These are phyloP conservation scores for Actias luna DNA, from an alignment of 2,888 invertebrate species.

Conservation along the genomic window DNA sequence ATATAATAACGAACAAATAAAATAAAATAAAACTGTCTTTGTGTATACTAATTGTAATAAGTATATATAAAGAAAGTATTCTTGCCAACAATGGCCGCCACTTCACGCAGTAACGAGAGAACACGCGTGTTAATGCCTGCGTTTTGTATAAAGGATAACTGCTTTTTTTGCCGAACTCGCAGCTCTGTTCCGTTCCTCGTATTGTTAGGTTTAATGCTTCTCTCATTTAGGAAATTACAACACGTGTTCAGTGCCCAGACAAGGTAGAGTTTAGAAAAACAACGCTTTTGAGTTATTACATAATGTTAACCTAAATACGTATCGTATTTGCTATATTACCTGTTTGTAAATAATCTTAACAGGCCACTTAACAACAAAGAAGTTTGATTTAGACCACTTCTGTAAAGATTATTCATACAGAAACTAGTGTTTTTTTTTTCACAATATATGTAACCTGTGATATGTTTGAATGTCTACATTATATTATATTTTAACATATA, in stretches of 20 bases:
- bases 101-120: not conserved
- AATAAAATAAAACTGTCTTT: not conserved
- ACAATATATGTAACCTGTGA: too few species aligned
- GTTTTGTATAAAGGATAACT: not conserved
- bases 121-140: not conserved
- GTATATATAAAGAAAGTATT: not conserved
- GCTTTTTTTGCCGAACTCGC: not conserved
- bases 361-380: too few species aligned
- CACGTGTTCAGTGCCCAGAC: not conserved
- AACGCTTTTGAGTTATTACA: too few species aligned
- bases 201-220: not conserved
- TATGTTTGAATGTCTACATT: too few species aligned
- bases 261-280: too few species aligned
- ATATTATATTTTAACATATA: too few species aligned
- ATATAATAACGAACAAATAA: not conserved
- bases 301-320: too few species aligned
- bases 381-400: too few species aligned
- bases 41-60: not conserved
- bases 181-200: not conserved
- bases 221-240: not conserved
- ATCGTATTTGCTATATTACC: not conserved
- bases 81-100: not conserved
- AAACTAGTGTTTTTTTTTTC: too few species aligned
- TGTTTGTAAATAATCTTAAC: not conserved
- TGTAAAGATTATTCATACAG: too few species aligned